Conservation (phyloP, 2,888 invertebrate species). For the Ornithoptera alexandrae region DNA sequence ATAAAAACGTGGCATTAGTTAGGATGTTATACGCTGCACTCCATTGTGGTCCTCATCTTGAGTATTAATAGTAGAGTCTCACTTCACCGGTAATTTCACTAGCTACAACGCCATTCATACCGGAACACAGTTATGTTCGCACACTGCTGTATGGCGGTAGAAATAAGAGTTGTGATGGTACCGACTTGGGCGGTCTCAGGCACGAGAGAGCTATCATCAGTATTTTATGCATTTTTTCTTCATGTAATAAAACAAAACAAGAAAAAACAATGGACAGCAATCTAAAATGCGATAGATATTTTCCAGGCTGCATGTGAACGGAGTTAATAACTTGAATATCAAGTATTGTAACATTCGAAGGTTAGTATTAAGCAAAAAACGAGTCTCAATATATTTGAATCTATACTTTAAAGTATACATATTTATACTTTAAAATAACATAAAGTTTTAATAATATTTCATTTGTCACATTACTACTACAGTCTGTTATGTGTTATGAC, state of each 20-base stretch:
- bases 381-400: constrained; percentile 22
- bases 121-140: no score
- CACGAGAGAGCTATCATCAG: no score
- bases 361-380: constrained; percentile 25
- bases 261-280: constrained; percentile 9
- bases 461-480: not conserved
- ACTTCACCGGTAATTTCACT: no score
- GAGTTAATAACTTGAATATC: constrained; percentile 29
- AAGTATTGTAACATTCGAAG: constrained; percentile 28
- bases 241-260: not conserved
- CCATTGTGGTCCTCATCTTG: no score
- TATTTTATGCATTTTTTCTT: not conserved
- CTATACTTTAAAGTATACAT: not conserved
- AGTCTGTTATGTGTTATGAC: not conserved
- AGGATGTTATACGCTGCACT: no score
- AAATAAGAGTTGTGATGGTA: no score
- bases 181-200: no score
- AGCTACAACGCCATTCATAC: no score
- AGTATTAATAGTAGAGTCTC: no score
- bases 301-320: constrained; percentile 27
- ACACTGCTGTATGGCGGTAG: no score
- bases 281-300: constrained; percentile 24
- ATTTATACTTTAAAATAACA: not conserved
- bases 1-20: no score
- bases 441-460: not conserved